Conservation (phyloP, 1,140 invertebrate species). For the Carposina sasakii region DNA sequence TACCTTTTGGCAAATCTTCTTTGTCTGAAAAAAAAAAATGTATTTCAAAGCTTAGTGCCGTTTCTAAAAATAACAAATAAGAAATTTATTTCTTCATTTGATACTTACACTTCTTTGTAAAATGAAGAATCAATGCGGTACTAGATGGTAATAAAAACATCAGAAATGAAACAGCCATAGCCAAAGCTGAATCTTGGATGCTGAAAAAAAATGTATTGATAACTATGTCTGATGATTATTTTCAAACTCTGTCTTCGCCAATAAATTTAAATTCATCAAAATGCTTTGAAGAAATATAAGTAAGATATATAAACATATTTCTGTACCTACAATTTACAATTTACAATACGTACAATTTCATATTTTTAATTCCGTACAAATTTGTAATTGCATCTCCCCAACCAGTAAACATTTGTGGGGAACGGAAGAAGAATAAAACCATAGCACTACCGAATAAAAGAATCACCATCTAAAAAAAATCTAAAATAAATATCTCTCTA, state of each 20-base stretch:
- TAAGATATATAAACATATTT: no score
- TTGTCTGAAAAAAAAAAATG: conserved; percentile 27
- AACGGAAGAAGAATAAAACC: not conserved
- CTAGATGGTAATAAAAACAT: conserved; percentile 86
- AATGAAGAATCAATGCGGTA: conserved; percentile 79
- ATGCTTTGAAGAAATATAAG: no score
- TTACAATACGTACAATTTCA: not conserved
- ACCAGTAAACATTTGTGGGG: not conserved
- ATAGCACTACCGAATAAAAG: conserved; percentile 8
- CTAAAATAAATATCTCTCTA: no score
- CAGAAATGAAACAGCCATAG: conserved; percentile 81
- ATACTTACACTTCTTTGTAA: conserved; percentile 48
- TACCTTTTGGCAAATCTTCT: conserved; percentile 31
- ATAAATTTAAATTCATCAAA: not conserved
- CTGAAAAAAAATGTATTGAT: conserved; percentile 46
- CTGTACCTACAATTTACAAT: no score
- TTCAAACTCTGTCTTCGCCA: no score
- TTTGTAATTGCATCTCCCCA: not conserved
- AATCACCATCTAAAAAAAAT: conserved; percentile 14
- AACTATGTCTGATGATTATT: no score
- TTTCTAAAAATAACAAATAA: no score
- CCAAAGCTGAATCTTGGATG: conserved; percentile 86
- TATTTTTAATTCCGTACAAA: not conserved
- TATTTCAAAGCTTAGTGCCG: no score
- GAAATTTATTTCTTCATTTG: no score